Conservation (phyloP, 1,140 invertebrate genomes). For the Drosophila bocki region DNA sequence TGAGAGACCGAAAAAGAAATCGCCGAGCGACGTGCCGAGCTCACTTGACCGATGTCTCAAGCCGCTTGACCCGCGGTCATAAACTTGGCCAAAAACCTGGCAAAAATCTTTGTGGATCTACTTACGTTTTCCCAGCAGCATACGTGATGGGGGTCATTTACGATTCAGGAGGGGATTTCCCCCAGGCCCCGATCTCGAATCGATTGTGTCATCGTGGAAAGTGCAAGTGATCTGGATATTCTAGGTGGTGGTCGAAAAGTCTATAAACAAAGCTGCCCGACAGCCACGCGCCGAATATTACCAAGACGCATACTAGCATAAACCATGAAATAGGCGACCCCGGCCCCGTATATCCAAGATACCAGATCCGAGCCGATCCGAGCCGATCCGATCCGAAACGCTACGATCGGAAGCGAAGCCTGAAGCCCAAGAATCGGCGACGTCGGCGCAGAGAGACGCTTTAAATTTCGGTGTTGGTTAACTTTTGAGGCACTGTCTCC, state of each 20-base stretch:
- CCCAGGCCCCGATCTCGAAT: neutral
- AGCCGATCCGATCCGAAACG: constrained; percentile 13
- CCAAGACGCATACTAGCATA: constrained; percentile 15
- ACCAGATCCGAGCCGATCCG: constrained; percentile 20
- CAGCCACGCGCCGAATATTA: constrained; percentile 59
- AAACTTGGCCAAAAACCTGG: constrained; percentile 35
- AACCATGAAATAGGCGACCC: constrained; percentile 26
- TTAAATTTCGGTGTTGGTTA: constrained; percentile 64
- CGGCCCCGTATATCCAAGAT: constrained; percentile 31
- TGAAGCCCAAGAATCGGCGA: constrained; percentile 60
- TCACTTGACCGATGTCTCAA: constrained; percentile 69
- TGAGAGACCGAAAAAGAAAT: constrained; percentile 24
- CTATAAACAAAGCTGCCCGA: constrained; percentile 8
- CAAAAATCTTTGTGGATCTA: constrained; percentile 27
- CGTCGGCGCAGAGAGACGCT: constrained; percentile 46
- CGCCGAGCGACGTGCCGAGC: constrained; percentile 43
- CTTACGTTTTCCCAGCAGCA: constrained; percentile 12
- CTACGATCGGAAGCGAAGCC: constrained; percentile 18
- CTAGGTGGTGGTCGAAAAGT: constrained; percentile 10
- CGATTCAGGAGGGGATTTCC: constrained; percentile 19
- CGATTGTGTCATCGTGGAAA: constrained; percentile 12
- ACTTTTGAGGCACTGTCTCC: constrained; percentile 60
- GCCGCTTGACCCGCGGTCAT: constrained; percentile 55
- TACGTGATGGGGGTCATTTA: constrained; percentile 50
- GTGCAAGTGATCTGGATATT: constrained; percentile 39